These are phyloP conservation scores for Empidonax alnorum DNA, from an alignment of 2,113 vertebrate genomes.

Conservation along the genomic window DNA sequence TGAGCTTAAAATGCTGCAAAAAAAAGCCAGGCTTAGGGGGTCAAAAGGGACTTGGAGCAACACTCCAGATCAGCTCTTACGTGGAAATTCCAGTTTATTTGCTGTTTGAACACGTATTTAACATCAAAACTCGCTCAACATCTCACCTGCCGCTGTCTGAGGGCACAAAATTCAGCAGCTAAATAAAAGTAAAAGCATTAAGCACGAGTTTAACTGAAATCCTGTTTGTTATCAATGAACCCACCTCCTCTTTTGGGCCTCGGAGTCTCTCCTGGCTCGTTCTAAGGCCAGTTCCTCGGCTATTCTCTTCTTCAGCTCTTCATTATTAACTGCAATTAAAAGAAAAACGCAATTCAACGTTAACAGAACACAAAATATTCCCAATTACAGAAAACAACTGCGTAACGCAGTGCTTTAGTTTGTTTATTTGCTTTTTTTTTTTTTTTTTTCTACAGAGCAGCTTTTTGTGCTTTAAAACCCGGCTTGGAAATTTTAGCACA, in stretches of 20 bases:
- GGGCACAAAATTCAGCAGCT: not conserved
- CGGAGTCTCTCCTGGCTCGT: slow-evolving; percentile 77
- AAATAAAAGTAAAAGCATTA: not conserved
- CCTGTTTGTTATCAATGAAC: not conserved
- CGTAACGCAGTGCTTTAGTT: not conserved
- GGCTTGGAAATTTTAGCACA: not conserved
- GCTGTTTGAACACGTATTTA: not conserved
- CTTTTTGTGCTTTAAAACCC: not conserved
- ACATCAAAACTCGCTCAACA: not conserved
- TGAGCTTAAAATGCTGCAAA: not conserved
- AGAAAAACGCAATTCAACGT: not conserved
- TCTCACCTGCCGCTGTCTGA: too few species aligned
- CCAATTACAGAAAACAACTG: not conserved
- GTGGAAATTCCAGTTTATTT: not conserved
- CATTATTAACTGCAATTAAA: slow-evolving; percentile 76
- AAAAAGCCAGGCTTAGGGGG: not conserved
- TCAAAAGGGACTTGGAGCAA: not conserved
- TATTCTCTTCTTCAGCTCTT: slow-evolving; percentile 82
- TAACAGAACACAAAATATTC: not conserved
- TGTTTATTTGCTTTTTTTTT: not conserved
- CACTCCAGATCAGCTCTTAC: not conserved
- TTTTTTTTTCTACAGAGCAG: not conserved
- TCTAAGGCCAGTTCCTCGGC: slow-evolving; percentile 81
- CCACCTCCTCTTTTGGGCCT: slow-evolving; percentile 77
- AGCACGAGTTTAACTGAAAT: not conserved